Evolutionary conservation across 2,797 vertebrate genomes (phyloP), one percentile per base, ranked within the genome.

Genomic region (Acanthurus tractus): DNA sequence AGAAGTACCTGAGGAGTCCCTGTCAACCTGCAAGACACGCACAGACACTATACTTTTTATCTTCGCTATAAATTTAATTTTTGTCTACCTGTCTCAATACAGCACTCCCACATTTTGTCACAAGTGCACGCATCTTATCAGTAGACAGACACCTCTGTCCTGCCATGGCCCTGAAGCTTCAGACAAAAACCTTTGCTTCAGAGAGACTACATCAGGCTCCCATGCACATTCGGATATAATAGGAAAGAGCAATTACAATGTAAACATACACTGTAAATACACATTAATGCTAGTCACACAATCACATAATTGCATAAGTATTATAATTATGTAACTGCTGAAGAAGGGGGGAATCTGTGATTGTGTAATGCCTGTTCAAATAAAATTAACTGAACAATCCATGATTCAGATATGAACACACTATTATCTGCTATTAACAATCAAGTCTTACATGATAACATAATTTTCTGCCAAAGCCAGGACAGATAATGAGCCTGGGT

Each of bases 1-100:
- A 64, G 45, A 70, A 71, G 34, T 42, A 76, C 66, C 50, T 55
- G 44, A 78, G 45, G 70, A 61, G 20, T 79, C 48, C 17, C 66
- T 46, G 70, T 70, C 65, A 79, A 48, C 49, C 56, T 74, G 38
- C 44, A 65, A 78, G 66, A 59, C 23, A 63, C 57, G 23, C 53
- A 52, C 63, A 58, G 17, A 45, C 36, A 14, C 17, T 34, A 34
- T 14, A 9, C 18, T 53, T 66, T 20, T 73, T 34, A 58, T 57
- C 44, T 62, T 18, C 59, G 22, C 29, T 3, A 34, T 71, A 36
- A 12, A 23, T 61, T 54, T 0, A 15, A 0, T 29, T 57, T 61
- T 34, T 54, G 18, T 75, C n/a, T 49, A 8, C 45, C 15, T 22
- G 40, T 34, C 34, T 59, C 55, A 45, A n/a, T 12, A 36, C 23